phyloP scores from a whole-genome alignment of 1,140 invertebrate species.

The Pogonomyrmex barbatus region DNA sequence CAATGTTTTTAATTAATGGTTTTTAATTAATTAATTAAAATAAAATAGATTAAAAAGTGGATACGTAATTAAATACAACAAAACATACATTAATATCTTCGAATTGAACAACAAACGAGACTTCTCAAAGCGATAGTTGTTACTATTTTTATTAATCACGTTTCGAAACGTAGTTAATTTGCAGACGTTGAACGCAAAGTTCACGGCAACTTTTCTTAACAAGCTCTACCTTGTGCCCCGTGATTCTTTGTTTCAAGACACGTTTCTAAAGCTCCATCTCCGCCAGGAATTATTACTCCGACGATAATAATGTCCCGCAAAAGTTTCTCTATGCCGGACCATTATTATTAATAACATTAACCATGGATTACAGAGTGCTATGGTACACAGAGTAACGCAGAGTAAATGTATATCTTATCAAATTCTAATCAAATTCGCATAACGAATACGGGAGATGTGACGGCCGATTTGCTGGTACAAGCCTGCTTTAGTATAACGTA shows the following conservation, averaged over 20 bases:
- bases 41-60: conserved; percentile 3
- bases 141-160: conserved; percentile 69
- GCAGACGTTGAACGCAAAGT: conserved; percentile 64
- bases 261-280: conserved; percentile 42
- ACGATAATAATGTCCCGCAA: conserved; percentile 14
- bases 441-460: conserved; percentile 40
- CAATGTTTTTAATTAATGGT: neutral
- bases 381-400: neutral
- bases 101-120: neutral
- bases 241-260: conserved; percentile 58
- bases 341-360: conserved; percentile 35
- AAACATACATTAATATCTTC: neutral
- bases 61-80: conserved; percentile 7
- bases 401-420: conserved; percentile 44
- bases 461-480: conserved; percentile 56
- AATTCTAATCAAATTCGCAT: conserved; percentile 38
- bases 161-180: conserved; percentile 61
- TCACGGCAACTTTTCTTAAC: conserved; percentile 67
- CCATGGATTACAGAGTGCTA: neutral
- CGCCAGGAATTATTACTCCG: conserved; percentile 37
- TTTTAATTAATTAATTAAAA: too few relatives aligned
- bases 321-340: neutral
- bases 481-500: conserved; percentile 54
- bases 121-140: conserved; percentile 38
- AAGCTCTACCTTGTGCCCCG: conserved; percentile 51